Evolutionary conservation across 2,797 vertebrate genomes (phyloP), one percentile per base, ranked within the genome.

Genomic region (Merluccius polli): DNA sequence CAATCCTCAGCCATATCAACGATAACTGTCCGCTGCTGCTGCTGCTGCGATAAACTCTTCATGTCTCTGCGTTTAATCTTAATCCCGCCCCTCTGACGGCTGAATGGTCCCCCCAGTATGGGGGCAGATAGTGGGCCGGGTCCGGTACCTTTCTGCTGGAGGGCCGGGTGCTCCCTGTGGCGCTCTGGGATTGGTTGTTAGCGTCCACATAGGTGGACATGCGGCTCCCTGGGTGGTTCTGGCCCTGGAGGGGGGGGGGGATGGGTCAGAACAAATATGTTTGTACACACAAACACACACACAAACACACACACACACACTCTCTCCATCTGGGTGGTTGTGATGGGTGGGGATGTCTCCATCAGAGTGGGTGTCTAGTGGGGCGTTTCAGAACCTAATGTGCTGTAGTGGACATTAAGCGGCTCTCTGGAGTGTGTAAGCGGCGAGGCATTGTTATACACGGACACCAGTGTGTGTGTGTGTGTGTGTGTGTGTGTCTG

Each of bases 61-160:
- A 27, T 27, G 24, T 24, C 59, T 27, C 59, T 27, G 59, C 59
- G 12, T 24, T 65, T 27, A n/a, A 27, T 27, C 59, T 29, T 11
- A 65, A 13, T 24, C 59, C 59, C n/a, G 24, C 10, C 24, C 24
- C 24, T 1, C 8, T 1, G 13, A 8, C 31, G 29, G 13, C 16
- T 48, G 35, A 30, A 29, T 10, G 71, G 33, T 36, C 32, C n/a
- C n/a, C 21, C 21, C 33, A 71, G 70, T 5, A 70, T 70, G 32
- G 8, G n/a, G n/a, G n/a, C n/a, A n/a, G n/a, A n/a, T n/a, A n/a
- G n/a, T 24, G 35, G 33, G 11, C 48, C n/a, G 12, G 1, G 24
- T 8, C 15, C 59, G 65, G 52, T 93, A 99, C 97, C 96, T 99
- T 99, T 92, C 95, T 96, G 93, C 79, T 96, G 82, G 93, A 91